Base-by-base conservation (phyloP, 2,797 vertebrate species). In the Melanotaenia pygmaea region DNA sequence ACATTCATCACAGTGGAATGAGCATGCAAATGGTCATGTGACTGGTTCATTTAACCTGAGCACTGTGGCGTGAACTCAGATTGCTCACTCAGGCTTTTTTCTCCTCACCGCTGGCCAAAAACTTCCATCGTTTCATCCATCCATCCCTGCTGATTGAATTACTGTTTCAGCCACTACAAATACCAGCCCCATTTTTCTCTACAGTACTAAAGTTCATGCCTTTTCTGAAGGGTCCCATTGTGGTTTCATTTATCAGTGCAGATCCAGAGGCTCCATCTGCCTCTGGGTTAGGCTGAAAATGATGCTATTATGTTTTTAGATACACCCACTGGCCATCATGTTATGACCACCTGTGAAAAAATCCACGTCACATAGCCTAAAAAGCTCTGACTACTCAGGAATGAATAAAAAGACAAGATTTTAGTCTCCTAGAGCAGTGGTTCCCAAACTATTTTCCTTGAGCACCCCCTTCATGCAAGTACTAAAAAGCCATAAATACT, bases 231-330 rank as follows among this genome's bases (percentile, higher is more conserved):
- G 50, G 47, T 61, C 63, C 74, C 22, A 16, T 77, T 85, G 47
- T 81, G 79, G 77, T 73, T 70, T 64, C 64, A 63, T 59, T 66
- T 64, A 58, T 59, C 35, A 51, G 43, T 53, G 68, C 65, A 64
- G 57, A 66, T 57, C 61, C 56, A 79, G 50, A 68, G 77, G 72
- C 74, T 64, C 59, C 76, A 63, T 67, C 38, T 57, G 18, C 67
- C 81, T 82, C 79, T 79, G 80, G 81, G 80, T 87, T 86, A 76
- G 64, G 28, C 81, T 76, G 72, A 88, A 86, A 70, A 22, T 70
- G 66, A 86, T 71, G 43, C 72, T 67, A 63, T 83, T 85, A 4
- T n/a, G 7, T 47, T 9, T 57, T 18, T 57, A 32, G 14, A 10
- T 18, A 20, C 16, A 20, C 28, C 54, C 16, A 57, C 28, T 28